Conservation (phyloP, 2,797 vertebrate genomes). For the Schizopygopsis pylzovi region DNA sequence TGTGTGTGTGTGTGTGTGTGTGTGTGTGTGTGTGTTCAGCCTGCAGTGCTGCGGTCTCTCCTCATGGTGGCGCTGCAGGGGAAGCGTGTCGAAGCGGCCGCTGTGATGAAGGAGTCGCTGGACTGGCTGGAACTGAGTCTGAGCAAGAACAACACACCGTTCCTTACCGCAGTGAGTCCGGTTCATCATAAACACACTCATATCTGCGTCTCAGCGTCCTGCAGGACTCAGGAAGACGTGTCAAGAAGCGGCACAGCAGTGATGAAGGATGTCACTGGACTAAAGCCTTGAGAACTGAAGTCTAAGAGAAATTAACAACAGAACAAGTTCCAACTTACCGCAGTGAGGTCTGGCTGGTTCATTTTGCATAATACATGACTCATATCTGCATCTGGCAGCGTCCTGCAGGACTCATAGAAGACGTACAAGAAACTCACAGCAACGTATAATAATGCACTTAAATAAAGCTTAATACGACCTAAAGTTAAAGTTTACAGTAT, state of each 20-base stretch:
- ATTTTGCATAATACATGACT: too few relatives aligned
- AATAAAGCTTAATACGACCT: too few relatives aligned
- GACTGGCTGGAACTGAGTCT: conserved; percentile 82
- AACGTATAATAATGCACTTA: not conserved
- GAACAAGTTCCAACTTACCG: too few relatives aligned
- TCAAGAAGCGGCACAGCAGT: too few relatives aligned
- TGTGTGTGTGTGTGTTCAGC: conserved; percentile 69
- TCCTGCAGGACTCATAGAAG: not conserved
- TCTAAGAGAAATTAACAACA: too few relatives aligned
- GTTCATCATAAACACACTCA: not conserved
- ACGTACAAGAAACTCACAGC: not conserved
- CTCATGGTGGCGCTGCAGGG: conserved; percentile 83
- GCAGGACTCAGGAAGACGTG: not conserved
- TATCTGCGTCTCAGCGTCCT: not conserved
- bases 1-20: not conserved
- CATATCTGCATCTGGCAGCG: not conserved
- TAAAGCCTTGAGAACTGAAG: too few relatives aligned
- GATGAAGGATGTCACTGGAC: too few relatives aligned
- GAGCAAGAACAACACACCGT: conserved; percentile 71
- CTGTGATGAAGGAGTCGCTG: conserved; percentile 73
- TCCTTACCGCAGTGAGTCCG: conserved; percentile 82
- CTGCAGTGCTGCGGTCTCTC: conserved; percentile 78
- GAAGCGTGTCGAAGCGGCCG: conserved; percentile 77
- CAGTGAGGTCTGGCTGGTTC: too few relatives aligned
- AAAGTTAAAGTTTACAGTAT: too few relatives aligned